phyloP scores from a whole-genome alignment of 2,797 vertebrate genomes.

The Thamnophis elegans region DNA sequence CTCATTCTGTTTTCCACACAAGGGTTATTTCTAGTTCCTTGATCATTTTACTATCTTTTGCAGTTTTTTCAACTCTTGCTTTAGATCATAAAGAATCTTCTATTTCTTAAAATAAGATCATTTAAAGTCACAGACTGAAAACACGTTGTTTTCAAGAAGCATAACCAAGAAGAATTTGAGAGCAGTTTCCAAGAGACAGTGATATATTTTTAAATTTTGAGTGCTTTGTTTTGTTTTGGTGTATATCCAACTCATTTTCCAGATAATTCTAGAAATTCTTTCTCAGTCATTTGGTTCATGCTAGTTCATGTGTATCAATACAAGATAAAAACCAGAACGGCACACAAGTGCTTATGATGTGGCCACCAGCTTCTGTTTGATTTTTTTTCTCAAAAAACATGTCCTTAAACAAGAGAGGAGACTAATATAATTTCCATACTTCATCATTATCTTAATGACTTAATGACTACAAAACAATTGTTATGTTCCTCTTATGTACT shows the following conservation, averaged over 20 bases:
- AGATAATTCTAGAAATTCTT: background rate
- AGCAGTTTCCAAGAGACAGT: background rate
- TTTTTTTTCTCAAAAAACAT: background rate
- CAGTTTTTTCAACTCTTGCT: background rate
- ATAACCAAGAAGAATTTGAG: background rate
- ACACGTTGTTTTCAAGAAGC: background rate
- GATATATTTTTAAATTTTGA: background rate
- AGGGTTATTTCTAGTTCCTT: background rate
- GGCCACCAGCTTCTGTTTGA: background rate
- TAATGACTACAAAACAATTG: background rate
- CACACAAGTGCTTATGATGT: background rate
- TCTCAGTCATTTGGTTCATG: background rate
- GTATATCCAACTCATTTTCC: background rate
- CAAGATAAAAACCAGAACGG: background rate
- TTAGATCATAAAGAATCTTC: background rate
- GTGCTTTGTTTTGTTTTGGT: background rate
- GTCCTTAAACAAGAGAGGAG: constrained; percentile 1
- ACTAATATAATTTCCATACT: background rate
- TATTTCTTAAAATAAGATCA: background rate
- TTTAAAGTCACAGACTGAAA: background rate
- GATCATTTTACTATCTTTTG: background rate
- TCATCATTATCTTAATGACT: background rate
- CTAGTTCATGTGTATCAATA: background rate
- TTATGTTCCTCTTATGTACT: background rate
- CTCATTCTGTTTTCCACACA: background rate